A percentile compares a stretch with the other conserved stretches of the same genome.
Evolutionary conservation across 1,140 invertebrate species (phyloP).

Genomic region (Papilio helenus): DNA sequence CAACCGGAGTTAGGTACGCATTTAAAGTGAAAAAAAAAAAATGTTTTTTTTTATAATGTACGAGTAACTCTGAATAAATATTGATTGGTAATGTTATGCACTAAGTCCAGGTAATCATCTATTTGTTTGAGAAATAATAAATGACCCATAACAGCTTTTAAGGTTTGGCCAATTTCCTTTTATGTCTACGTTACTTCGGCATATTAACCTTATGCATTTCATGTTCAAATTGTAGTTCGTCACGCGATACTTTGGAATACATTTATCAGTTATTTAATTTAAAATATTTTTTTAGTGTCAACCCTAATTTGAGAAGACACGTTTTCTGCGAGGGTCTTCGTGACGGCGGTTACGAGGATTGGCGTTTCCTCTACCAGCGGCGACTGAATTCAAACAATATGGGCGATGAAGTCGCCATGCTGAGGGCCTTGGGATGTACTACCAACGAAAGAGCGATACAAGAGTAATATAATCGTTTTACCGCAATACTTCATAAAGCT

Average conservation of each 20-base stretch:
- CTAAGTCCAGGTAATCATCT: not conserved
- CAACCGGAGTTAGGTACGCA: conserved; percentile 51
- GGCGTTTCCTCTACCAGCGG: conserved; percentile 81
- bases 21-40: not conserved
- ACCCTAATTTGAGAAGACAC: conserved; percentile 71
- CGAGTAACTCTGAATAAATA: not conserved
- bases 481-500: not conserved
- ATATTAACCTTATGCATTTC: conserved; percentile 40
- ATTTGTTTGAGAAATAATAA: conserved; percentile 5
- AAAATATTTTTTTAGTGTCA: conserved; percentile 58
- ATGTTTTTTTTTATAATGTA: not conserved
- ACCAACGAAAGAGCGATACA: conserved; percentile 54
- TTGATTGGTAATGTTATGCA: not conserved
- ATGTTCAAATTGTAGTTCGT: conserved; percentile 40
- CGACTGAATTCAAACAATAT: conserved; percentile 80
- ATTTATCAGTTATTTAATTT: conserved; percentile 16
- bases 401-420: conserved; percentile 82
- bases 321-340: conserved; percentile 84
- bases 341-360: conserved; percentile 79
- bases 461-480: conserved; percentile 48
- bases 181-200: conserved; percentile 43
- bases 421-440: conserved; percentile 84
- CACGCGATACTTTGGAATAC: conserved; percentile 44
- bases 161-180: conserved; percentile 52
- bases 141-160: conserved; percentile 10